Evolutionary conservation across 2,888 invertebrate genomes (phyloP).

Genomic region (Nymphalis polychloros): DNA sequence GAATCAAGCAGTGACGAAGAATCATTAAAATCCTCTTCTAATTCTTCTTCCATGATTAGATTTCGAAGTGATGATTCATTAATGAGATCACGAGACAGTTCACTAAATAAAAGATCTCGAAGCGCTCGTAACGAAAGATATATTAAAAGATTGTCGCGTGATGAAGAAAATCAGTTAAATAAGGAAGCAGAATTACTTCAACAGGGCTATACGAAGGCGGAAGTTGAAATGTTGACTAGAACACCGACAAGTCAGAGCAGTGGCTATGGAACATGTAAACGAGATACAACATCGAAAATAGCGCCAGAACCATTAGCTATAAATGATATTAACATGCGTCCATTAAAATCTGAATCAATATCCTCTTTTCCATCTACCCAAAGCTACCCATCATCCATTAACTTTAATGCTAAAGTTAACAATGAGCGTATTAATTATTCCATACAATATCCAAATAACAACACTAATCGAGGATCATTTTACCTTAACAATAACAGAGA

Average conservation of each 20-base stretch:
- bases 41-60: constrained; percentile 84
- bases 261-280: constrained; percentile 75
- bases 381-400: constrained; percentile 79
- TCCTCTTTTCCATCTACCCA: constrained; percentile 79
- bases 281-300: constrained; percentile 74
- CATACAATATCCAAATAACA: constrained; percentile 68
- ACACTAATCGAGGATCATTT: constrained; percentile 64
- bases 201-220: constrained; percentile 77
- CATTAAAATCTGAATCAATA: constrained; percentile 75
- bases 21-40: constrained; percentile 83
- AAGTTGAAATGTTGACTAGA: constrained; percentile 78
- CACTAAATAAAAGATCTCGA: constrained; percentile 84
- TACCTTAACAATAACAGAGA: constrained; percentile 67
- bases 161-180: constrained; percentile 83
- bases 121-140: constrained; percentile 91
- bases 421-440: constrained; percentile 79
- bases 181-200: constrained; percentile 79
- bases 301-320: constrained; percentile 59
- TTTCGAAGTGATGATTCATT: constrained; percentile 87
- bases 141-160: constrained; percentile 87
- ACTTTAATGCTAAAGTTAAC: constrained; percentile 80
- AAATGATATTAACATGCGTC: constrained; percentile 62
- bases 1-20: constrained; percentile 88
- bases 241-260: constrained; percentile 79
- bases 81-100: constrained; percentile 81